A percentile compares a stretch with the other conserved stretches of the same genome.
These are phyloP conservation scores for Pocillopora meandrina DNA, from an alignment of 92 coral and sea anemone species.

Conservation along the genomic window DNA sequence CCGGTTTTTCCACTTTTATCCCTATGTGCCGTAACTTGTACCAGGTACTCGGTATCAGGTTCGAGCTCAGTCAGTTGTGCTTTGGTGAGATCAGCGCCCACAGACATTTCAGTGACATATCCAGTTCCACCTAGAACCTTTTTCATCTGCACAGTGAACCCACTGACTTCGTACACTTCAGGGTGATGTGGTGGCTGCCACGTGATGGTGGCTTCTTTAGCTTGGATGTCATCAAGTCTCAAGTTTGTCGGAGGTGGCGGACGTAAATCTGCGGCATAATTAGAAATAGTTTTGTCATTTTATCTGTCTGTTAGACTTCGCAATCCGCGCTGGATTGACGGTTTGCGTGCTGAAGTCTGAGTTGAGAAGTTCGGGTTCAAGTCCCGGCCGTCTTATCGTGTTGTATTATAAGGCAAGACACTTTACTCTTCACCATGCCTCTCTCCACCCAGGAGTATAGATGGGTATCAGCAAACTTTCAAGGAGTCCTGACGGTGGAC, in stretches of 20 bases:
- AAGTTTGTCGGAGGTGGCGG: constrained; percentile 59
- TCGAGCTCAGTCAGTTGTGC: constrained; percentile 34
- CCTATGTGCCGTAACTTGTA: constrained; percentile 54
- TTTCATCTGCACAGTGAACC: constrained; percentile 43
- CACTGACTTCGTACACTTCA: constrained; percentile 50
- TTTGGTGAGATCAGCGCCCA: constrained; percentile 10
- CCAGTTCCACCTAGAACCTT: neutral
- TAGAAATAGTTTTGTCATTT: neutral
- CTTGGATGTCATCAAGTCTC: neutral
- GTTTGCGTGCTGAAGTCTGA: too few species aligned
- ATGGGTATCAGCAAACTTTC: too few species aligned
- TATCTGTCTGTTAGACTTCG: too few species aligned
- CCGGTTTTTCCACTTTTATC: neutral
- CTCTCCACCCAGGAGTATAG: too few species aligned
- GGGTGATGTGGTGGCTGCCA: constrained; percentile 45
- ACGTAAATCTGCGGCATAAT: neutral
- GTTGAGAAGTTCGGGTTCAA: too few species aligned
- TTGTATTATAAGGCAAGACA: too few species aligned
- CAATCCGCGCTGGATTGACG: too few species aligned
- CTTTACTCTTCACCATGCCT: too few species aligned
- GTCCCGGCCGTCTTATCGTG: too few species aligned
- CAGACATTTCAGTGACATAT: constrained; percentile 25
- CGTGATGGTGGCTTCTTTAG: constrained; percentile 3
- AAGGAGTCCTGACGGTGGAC: too few species aligned
- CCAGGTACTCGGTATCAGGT: constrained; percentile 29